Evolutionary conservation across 2,113 vertebrate genomes (phyloP).

Genomic region (Datnioides undecimradiatus): DNA sequence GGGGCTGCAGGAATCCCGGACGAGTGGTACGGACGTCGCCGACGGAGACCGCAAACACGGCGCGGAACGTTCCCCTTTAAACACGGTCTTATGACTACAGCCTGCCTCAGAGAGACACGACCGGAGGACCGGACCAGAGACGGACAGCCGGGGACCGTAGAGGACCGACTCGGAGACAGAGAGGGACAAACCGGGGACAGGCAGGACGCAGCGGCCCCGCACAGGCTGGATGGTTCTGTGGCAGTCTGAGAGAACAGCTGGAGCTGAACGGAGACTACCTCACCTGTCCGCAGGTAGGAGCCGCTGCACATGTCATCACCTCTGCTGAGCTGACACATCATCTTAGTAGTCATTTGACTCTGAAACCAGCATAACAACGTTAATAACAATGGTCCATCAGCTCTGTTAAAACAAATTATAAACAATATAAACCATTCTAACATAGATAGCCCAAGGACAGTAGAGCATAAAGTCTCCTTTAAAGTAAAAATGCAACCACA

Average conservation of each 20-base stretch:
- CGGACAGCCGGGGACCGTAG: slow-evolving; percentile 1
- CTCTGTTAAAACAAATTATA: too few species aligned
- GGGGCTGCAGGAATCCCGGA: slow-evolving; percentile 88
- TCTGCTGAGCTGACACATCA: not conserved
- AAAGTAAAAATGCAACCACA: too few species aligned
- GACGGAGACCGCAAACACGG: slow-evolving; percentile 87
- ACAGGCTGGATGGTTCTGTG: slow-evolving; percentile 44
- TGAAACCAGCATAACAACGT: not conserved
- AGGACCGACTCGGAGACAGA: not conserved
- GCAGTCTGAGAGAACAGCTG: slow-evolving; percentile 13
- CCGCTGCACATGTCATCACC: not conserved
- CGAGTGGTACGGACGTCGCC: slow-evolving; percentile 95
- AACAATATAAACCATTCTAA: too few species aligned
- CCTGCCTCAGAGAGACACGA: slow-evolving; percentile 80
- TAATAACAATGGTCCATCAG: too few species aligned
- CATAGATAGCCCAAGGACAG: too few species aligned
- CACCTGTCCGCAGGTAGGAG: slow-evolving; percentile 64
- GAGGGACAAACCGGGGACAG: not conserved
- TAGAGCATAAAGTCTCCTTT: too few species aligned
- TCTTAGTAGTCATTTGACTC: not conserved
- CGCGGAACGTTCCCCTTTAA: slow-evolving; percentile 85
- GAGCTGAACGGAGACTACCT: slow-evolving; percentile 38
- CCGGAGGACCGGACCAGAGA: slow-evolving; percentile 55
- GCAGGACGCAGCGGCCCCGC: slow-evolving; percentile 21
- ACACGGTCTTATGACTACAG: slow-evolving; percentile 89